Conservation (phyloP, 2,888 invertebrate genomes). For the Euzetes globulus region DNA sequence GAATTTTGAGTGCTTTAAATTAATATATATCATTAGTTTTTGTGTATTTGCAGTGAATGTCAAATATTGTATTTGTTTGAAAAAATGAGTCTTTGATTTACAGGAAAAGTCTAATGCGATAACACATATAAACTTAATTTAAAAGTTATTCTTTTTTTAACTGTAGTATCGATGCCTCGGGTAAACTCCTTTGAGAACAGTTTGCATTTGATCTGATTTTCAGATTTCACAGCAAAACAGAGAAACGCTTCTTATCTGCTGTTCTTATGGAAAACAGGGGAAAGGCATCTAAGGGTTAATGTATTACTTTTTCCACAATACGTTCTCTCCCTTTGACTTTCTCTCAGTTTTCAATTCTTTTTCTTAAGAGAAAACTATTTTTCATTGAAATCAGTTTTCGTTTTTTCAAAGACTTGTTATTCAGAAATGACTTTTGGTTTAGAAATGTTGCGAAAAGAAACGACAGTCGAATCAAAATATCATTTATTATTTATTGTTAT, state of each 20-base stretch:
- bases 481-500: constrained; percentile 16
- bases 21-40: too few relatives aligned
- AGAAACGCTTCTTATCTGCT: background rate
- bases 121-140: constrained; percentile 14
- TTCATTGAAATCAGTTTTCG: constrained; percentile 22
- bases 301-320: background rate
- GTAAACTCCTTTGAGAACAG: background rate
- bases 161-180: background rate
- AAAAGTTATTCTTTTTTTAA: background rate
- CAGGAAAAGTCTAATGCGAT: background rate
- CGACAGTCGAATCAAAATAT: constrained; percentile 2
- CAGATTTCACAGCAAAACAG: background rate
- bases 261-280: background rate
- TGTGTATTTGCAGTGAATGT: background rate
- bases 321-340: too few relatives aligned
- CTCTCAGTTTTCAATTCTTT: background rate
- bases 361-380: constrained; percentile 2
- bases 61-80: background rate
- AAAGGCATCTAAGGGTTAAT: constrained; percentile 1
- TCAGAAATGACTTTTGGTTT: background rate
- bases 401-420: constrained; percentile 14
- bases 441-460: background rate
- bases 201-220: constrained; percentile 17
- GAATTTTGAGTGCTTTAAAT: too few relatives aligned
- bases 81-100: background rate